Base-by-base conservation (phyloP, 2,113 vertebrate species). In the Paramisgurnus dabryanus region DNA sequence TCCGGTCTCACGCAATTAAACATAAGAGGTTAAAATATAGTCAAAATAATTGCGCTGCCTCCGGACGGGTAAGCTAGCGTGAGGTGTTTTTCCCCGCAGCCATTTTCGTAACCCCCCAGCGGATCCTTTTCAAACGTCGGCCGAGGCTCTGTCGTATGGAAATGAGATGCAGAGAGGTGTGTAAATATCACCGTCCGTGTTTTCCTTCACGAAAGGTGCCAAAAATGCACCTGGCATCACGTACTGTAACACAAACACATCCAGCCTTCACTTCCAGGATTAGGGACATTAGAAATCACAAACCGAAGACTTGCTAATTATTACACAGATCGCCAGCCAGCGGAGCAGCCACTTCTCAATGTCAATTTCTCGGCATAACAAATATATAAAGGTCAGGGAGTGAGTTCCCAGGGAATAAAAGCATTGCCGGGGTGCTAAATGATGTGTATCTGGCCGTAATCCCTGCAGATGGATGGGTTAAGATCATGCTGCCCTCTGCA, bases 401-500 rank as follows among this genome's bases (percentile, higher is more conserved):
- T 61, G 58, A 55, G 67, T 13, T 79, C 67, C 78, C 47, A 47
- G 78, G 78, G 78, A 79, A 71, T 70, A 71, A 63, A 47, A 71
- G 58, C 47, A 61, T 8, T 47, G 55, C 50, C 58, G 67, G n/a
- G 78, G 45, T 53, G 64, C 73, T 82, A 43, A 84, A 60, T 13
- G 80, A 4, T 13, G 69, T 4, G n/a, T 82, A 68, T 85, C 86
- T 71, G 82, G 41, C 73, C 65, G 68, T 13, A 10, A 0, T 74
- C 47, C 0, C 60, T 22, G 5, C 40, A 66, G 43, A 76, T 50
- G 81, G 67, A 70, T 82, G 86, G 80, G 34, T 90, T 87, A 88
- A 86, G 92, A 70, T 92, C 90, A 93, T 92, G 91, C 93, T 94
- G 94, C 95, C 95, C 93, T 90, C 95, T 95, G 89, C 93, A 89